Evolutionary conservation across 2,113 vertebrate species (phyloP).

Genomic region (Strix aluco): DNA sequence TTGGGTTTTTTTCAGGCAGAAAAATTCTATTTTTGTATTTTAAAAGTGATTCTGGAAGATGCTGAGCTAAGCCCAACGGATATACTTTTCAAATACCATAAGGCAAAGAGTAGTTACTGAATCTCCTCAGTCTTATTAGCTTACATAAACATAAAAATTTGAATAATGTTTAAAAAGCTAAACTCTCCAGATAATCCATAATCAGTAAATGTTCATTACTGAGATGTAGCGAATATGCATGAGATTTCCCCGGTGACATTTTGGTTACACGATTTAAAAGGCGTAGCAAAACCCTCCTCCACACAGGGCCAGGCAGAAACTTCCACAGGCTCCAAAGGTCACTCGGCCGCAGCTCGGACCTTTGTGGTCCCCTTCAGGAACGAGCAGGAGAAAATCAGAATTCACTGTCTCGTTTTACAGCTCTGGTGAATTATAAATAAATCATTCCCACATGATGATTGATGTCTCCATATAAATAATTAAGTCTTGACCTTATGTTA

Average conservation of each 20-base stretch:
- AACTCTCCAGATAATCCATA: constrained; percentile 72
- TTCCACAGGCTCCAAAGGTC: neutral
- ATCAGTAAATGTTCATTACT: constrained; percentile 76
- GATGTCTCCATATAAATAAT: constrained; percentile 79
- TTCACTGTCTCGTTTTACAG: neutral
- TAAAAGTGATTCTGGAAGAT: constrained; percentile 23
- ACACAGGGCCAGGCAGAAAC: neutral
- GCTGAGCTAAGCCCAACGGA: constrained; percentile 37
- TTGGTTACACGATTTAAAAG: constrained; percentile 33
- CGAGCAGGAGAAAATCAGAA: constrained; percentile 10
- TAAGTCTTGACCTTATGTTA: constrained; percentile 79
- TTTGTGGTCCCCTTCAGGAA: neutral
- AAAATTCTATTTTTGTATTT: constrained; percentile 43
- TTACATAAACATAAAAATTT: constrained; percentile 76
- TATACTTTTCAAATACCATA: constrained; percentile 36
- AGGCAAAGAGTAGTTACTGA: constrained; percentile 56
- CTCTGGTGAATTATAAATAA: constrained; percentile 71
- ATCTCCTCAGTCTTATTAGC: constrained; percentile 74
- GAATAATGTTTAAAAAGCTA: constrained; percentile 78
- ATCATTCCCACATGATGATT: constrained; percentile 57
- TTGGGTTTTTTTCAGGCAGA: neutral
- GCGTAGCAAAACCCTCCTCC: neutral
- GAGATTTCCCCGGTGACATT: constrained; percentile 56
- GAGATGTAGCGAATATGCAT: constrained; percentile 69
- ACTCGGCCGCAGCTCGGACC: neutral